These are phyloP conservation scores for Plectropomus leopardus DNA, from an alignment of 2,113 vertebrate genomes.

Conservation along the genomic window DNA sequence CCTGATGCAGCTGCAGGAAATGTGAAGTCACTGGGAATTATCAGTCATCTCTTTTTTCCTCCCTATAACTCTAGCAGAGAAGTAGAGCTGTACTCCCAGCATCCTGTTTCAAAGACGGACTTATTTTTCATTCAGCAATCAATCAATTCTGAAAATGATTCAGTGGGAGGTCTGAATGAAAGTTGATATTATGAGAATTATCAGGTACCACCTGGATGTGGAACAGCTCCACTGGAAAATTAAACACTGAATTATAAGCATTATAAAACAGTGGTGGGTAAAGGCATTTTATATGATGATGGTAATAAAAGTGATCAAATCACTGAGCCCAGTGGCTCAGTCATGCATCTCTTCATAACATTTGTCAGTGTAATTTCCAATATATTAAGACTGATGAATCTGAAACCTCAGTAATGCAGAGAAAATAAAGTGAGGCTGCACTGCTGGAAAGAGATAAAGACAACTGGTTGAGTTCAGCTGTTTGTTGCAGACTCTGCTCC, in stretches of 20 bases:
- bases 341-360: not conserved
- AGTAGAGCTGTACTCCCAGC: not conserved
- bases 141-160: not conserved
- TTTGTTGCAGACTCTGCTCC: not conserved
- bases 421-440: not conserved
- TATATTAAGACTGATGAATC: not conserved
- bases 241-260: not conserved
- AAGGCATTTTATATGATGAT: not conserved
- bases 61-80: constrained; percentile 5
- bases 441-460: not conserved
- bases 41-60: constrained; percentile 18
- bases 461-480: not conserved
- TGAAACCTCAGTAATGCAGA: not conserved
- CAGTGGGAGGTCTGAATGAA: constrained; percentile 11
- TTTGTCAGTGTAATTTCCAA: no score
- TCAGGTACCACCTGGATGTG: not conserved
- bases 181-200: constrained; percentile 2
- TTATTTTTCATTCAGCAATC: constrained; percentile 13
- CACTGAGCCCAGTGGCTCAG: not conserved
- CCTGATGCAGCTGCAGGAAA: constrained; percentile 26
- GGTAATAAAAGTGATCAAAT: not conserved
- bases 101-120: not conserved
- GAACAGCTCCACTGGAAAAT: constrained; percentile 18
- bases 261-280: not conserved
- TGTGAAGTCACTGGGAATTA: constrained; percentile 19